Base-by-base conservation (phyloP, 2,888 invertebrate species). In the Lasioglossum malachurum region DNA sequence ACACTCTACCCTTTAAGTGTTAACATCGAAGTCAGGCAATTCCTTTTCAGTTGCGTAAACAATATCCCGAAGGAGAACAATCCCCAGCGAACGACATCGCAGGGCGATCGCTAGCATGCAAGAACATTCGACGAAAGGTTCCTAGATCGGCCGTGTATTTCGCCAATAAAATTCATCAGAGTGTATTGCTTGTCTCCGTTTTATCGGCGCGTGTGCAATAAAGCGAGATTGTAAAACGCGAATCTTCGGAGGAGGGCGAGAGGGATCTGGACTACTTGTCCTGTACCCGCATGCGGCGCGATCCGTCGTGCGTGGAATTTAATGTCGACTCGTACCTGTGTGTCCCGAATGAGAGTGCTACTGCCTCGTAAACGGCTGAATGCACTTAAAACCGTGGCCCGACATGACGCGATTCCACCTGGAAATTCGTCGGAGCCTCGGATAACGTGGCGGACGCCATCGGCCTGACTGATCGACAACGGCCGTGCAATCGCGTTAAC, bases 271-370 rank as follows among this genome's bases (percentile, higher is more conserved):
- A 69, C 88, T 75, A 90, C 83, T 90, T 86, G 83, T 81, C 72
- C 35, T 72, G 75, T 78, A 72, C 88, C 91, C 91, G 92, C 91
- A 92, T 92, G 84, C 80, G 80, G 82, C 79, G 73, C 84, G 82
- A 78, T 80, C 77, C 82, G 92, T 90, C 92, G 90, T 89, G 91
- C 87, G 77, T 85, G 86, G 91, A 92, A 92, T 92, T 91, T 87
- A 88, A 90, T 89, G 83, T n/a, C 78, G 16, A 73, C 75, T 8
- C 78, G 79, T 79, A 83, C 78, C 80, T 78, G 87, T 83, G 87
- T 88, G 80, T 83, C 77, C 78, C n/a, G 81, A 82, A 72, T 71
- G 81, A 73, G 64, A 87, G 72, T 82, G 78, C 82, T 72, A 76
- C 79, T 71, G 75, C 35, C 75, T 87, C 83, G 86, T 84, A 86